Conservation (phyloP, 2,888 invertebrate genomes). For the Atrina japonica region DNA sequence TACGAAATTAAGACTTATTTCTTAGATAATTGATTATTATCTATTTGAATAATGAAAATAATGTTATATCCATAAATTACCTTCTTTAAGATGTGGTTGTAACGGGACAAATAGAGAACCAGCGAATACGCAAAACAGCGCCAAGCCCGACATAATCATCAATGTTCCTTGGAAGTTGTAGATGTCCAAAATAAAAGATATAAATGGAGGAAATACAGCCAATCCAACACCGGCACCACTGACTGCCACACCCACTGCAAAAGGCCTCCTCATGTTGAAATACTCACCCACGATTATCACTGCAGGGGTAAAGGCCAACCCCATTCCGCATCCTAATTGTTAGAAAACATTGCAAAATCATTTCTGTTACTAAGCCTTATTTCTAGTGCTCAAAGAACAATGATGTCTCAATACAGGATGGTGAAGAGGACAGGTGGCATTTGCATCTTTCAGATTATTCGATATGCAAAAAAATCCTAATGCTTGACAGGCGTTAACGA, state of each 20-base stretch:
- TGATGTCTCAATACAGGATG: too few relatives aligned
- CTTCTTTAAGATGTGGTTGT: too few relatives aligned
- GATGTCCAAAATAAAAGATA: neutral
- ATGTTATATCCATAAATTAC: too few relatives aligned
- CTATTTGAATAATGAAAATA: too few relatives aligned
- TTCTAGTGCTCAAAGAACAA: too few relatives aligned
- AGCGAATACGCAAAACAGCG: neutral
- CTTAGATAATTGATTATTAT: too few relatives aligned
- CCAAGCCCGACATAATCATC: constrained; percentile 2
- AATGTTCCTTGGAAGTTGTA: constrained; percentile 1
- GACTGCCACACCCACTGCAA: neutral
- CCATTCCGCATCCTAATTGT: constrained; percentile 9
- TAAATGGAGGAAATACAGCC: neutral
- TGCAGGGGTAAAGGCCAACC: neutral
- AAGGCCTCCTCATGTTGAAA: constrained; percentile 4
- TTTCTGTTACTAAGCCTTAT: too few relatives aligned
- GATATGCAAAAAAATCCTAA: too few relatives aligned
- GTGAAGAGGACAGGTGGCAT: too few relatives aligned
- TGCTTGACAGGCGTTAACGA: too few relatives aligned
- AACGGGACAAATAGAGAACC: neutral
- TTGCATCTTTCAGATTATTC: too few relatives aligned
- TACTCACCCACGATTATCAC: constrained; percentile 1
- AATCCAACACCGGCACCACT: constrained; percentile 1
- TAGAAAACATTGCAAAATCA: neutral
- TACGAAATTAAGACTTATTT: too few relatives aligned